Evolutionary conservation across 2,888 invertebrate species (phyloP), one percentile per base, ranked within the genome.

Genomic region (Melieria crassipennis): DNA sequence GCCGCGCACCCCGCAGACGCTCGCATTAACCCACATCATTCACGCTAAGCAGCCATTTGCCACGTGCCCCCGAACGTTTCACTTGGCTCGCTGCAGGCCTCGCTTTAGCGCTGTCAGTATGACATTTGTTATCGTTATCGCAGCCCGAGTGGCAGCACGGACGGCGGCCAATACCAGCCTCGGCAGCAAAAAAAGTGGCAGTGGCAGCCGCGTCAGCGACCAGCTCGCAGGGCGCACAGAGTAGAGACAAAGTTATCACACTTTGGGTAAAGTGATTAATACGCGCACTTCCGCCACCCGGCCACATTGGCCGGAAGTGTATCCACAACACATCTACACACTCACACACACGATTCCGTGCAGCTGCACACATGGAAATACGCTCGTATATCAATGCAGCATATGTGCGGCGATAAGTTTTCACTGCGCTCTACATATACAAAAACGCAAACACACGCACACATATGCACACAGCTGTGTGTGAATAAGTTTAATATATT

Each of bases 201-300:
- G 7, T 7, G 4, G 4, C 5, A n/a, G 52, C 13, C 52, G 52
- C 5, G 11, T 9, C n/a, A 7, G 52, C 30, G 57, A 57, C 30
- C 13, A 57, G 16, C 57, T 11, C 2, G 30, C 30, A 57, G 30
- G 4, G 57, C 11, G 61, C 7, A 45, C 42, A 47, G 52, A 13
- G 58, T 57, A 64, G 46, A 57, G 63, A 57, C 70, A n/a, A 67
- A 71, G 71, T 72, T 69, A 72, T 69, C 72, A 50, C 66, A 69
- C 72, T 72, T 72, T 58, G 66, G 45, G 55, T 73, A 70, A 73
- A 73, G 70, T 73, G 73, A 73, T 73, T 73, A 73, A 73, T 73
- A 67, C 73, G 70, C 73, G 52, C 60, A 68, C 65, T 70, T 73
- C 73, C 73, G 72, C 57, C 69, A 65, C 58, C 72, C 65, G 55